Evolutionary conservation across 2,888 invertebrate species (phyloP), one percentile per base, ranked within the genome.

Genomic region (Electrophaes corylata): DNA sequence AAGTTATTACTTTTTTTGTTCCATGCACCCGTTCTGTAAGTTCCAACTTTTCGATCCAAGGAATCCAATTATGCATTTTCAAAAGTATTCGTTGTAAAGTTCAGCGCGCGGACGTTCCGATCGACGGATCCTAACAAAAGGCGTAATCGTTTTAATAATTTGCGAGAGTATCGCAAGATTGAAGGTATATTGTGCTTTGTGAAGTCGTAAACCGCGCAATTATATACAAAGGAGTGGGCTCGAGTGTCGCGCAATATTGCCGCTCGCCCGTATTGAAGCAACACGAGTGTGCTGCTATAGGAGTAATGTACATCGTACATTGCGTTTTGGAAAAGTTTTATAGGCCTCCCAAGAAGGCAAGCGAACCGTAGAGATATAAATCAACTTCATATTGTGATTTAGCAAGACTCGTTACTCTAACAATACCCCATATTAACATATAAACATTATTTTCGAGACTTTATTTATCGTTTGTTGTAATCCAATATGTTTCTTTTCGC

Each of bases 351-450:
- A 88, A 86, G 89, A 81, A 78, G 88, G 79, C 76, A 86, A 87
- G 78, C 89, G 83, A 81, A 91, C 82, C 91, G 89, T 86, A 82
- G 79, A 89, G 91, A 90, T 91, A 91, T 91, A 91, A 91, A 91
- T 91, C 91, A 91, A 86, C 83, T 83, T 87, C 88, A 88, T 89
- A 90, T 88, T 89, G 90, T 89, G 90, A 92, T 93, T 93, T 89
- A 89, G 93, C 93, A 93, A 93, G 93, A 92, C 88, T 92, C 92
- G 93, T 93, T 93, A 93, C 91, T 88, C 91, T 91, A 92, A 93
- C 93, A 90, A 93, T 93, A 87, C 87, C 78, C 84, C 79, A 69
- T 93, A 93, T 89, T 93, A 93, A 93, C 91, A 91, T 92, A 91
- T 89, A 88, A 89, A 91, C 71, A 75, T 72, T 87, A 86, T 89